Evolutionary conservation across 2,797 vertebrate species (phyloP).

Genomic region (Anguilla obscura): DNA sequence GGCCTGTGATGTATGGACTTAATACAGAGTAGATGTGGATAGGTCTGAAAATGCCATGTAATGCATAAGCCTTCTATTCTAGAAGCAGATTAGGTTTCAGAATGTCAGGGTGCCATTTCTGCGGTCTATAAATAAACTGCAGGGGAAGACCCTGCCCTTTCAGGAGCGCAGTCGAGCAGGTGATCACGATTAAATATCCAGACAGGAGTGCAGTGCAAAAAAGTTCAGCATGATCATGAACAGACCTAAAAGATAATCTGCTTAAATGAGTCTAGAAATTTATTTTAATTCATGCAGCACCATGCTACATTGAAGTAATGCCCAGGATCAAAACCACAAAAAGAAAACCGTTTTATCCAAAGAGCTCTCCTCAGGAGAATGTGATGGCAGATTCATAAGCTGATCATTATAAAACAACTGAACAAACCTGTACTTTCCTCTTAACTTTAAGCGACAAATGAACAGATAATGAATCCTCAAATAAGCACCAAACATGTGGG

Average conservation of each 20-base stretch:
- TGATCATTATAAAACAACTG: neutral
- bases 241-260: neutral
- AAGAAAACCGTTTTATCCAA: neutral
- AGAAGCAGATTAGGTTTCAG: slow-evolving; percentile 13
- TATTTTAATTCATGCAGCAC: neutral
- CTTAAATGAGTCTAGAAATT: neutral
- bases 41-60: neutral
- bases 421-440: neutral
- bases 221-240: neutral
- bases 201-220: neutral
- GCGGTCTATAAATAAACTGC: neutral
- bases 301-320: neutral
- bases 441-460: neutral
- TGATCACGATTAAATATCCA: neutral
- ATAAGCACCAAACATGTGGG: neutral
- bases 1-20: neutral
- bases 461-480: neutral
- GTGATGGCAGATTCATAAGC: neutral
- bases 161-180: neutral
- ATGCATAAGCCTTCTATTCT: slow-evolving; percentile 12
- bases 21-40: neutral
- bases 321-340: neutral
- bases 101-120: neutral
- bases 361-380: neutral
- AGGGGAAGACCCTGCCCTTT: neutral